A percentile compares a stretch with the other conserved stretches of the same genome.
These are phyloP conservation scores for Drosophila bocqueti DNA, from an alignment of 1,140 invertebrate genomes.

Conservation along the genomic window DNA sequence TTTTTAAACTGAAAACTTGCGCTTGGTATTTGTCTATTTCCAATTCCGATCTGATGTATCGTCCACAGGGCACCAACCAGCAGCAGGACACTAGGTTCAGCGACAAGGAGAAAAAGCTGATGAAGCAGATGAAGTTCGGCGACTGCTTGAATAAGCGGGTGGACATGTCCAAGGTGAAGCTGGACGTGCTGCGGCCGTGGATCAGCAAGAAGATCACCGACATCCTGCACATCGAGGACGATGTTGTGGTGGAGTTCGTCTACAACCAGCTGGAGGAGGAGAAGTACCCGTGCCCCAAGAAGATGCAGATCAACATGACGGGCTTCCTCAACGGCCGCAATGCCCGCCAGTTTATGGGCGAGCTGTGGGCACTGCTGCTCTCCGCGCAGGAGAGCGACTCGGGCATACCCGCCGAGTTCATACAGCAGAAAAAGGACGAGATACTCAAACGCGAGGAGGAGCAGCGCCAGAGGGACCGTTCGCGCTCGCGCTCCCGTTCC, in stretches of 20 bases:
- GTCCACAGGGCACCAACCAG: constrained; percentile 95
- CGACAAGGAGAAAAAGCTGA: constrained; percentile 99
- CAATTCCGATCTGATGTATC: neutral
- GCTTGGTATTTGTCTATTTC: neutral
- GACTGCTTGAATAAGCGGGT: constrained; percentile 96
- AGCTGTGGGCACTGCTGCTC: constrained; percentile 97
- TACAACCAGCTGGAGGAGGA: constrained; percentile 98
- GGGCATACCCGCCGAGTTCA: constrained; percentile 96
- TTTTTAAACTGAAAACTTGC: neutral
- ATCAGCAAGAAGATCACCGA: constrained; percentile 98
- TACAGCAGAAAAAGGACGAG: constrained; percentile 98
- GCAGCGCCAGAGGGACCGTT: constrained; percentile 64
- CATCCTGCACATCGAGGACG: constrained; percentile 98
- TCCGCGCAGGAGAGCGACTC: constrained; percentile 97
- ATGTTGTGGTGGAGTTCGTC: constrained; percentile 99
- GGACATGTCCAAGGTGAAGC: constrained; percentile 99
- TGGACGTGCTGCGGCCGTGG: constrained; percentile 99
- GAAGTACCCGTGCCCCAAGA: constrained; percentile 98
- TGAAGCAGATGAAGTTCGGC: constrained; percentile 99
- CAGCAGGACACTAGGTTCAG: constrained; percentile 99
- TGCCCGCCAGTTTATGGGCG: constrained; percentile 98
- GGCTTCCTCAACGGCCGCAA: constrained; percentile 99
- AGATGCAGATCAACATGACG: constrained; percentile 99
- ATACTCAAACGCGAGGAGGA: constrained; percentile 92
- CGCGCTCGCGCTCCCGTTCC: constrained; percentile 67